phyloP scores from a whole-genome alignment of 2,113 vertebrate species.

The Takifugu bimaculatus region DNA sequence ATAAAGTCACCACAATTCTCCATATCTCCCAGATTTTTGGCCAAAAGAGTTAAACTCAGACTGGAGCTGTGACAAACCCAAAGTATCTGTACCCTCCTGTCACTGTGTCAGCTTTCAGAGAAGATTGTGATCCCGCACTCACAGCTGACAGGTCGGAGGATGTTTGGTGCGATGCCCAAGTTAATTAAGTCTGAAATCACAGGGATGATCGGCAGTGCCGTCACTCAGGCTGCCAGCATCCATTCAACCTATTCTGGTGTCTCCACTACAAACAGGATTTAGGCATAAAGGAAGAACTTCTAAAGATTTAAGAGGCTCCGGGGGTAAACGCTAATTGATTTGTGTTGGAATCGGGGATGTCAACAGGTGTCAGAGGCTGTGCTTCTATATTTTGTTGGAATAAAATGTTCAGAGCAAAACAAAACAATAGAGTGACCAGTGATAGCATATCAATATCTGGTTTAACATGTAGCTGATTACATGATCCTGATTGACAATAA shows the following conservation, averaged over 20 bases:
- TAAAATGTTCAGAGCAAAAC: too few relatives aligned
- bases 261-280: slow-evolving; percentile 11
- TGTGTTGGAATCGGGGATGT: too few relatives aligned
- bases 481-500: too few relatives aligned
- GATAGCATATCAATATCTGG: too few relatives aligned
- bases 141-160: slow-evolving; percentile 42
- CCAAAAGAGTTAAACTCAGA: background rate
- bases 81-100: slow-evolving; percentile 16
- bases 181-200: slow-evolving; percentile 77
- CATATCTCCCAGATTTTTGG: too few relatives aligned
- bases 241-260: slow-evolving; percentile 8
- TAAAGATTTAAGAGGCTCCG: too few relatives aligned
- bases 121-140: slow-evolving; percentile 43
- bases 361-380: too few relatives aligned
- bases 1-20: too few relatives aligned
- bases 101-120: slow-evolving; percentile 42
- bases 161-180: slow-evolving; percentile 41
- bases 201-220: slow-evolving; percentile 66
- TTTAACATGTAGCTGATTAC: too few relatives aligned
- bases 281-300: background rate
- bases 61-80: background rate
- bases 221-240: slow-evolving; percentile 52
- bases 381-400: too few relatives aligned
- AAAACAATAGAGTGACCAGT: too few relatives aligned
- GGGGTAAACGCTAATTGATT: too few relatives aligned